Conservation (phyloP, 2,113 vertebrate genomes). For the Trinectes maculatus region DNA sequence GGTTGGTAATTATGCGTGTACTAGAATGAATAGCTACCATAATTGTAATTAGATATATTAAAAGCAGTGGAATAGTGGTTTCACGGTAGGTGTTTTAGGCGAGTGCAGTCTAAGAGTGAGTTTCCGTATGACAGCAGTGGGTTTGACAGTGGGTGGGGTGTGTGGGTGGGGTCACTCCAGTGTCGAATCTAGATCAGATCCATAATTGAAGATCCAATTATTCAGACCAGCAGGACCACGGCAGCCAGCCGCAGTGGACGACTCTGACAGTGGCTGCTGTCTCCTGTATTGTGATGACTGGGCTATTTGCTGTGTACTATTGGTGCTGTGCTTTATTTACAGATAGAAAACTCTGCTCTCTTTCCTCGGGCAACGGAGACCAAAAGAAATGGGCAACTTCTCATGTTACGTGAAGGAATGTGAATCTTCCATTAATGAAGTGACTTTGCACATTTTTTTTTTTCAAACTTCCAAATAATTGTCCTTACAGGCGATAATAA, state of each 20-base stretch:
- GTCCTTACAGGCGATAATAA: constrained; percentile 1
- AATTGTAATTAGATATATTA: no score
- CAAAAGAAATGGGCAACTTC: not conserved
- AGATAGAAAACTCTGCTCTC: constrained; percentile 1
- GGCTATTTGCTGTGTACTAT: constrained; percentile 7
- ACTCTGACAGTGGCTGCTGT: constrained; percentile 5
- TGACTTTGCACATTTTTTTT: not conserved
- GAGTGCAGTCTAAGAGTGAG: no score
- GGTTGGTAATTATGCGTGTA: no score
- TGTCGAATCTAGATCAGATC: constrained; percentile 35
- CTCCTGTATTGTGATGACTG: not conserved
- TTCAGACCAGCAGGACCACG: not conserved
- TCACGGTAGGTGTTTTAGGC: no score
- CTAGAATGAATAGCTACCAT: no score
- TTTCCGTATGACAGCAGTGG: not conserved
- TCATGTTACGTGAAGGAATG: not conserved
- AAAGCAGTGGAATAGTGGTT: no score
- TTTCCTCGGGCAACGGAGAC: not conserved
- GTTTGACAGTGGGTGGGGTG: constrained; percentile 1
- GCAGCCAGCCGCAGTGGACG: constrained; percentile 12
- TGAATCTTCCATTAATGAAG: not conserved
- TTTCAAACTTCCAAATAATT: not conserved
- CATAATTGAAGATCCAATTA: constrained; percentile 32
- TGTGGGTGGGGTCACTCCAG: not conserved
- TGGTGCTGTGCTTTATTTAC: constrained; percentile 11